These are phyloP conservation scores for Noctua janthina DNA, from an alignment of 2,888 invertebrate species.

Conservation along the genomic window DNA sequence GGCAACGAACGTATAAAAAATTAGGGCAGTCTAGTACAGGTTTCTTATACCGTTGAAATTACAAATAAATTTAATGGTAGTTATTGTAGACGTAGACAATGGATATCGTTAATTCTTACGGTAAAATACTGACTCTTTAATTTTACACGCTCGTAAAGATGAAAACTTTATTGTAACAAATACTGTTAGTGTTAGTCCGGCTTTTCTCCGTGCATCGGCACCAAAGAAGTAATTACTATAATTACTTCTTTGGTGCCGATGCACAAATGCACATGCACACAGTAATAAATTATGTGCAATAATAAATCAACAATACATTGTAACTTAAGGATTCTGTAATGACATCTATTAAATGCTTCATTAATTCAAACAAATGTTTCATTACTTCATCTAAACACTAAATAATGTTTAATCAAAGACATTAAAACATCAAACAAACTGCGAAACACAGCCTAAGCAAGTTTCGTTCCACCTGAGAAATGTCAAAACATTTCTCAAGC, in stretches of 20 bases:
- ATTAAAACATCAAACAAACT: slow-evolving; percentile 11
- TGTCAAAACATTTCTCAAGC: slow-evolving; percentile 68
- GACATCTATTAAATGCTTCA: background rate
- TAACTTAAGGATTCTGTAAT: background rate
- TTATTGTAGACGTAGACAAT: slow-evolving; percentile 17
- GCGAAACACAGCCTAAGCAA: slow-evolving; percentile 22
- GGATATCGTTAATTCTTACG: background rate
- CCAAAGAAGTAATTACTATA: background rate
- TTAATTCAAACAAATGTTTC: background rate
- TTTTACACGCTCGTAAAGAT: slow-evolving; percentile 23
- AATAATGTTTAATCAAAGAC: background rate
- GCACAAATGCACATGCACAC: slow-evolving; percentile 20
- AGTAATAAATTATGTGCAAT: slow-evolving; percentile 14
- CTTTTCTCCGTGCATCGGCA: background rate
- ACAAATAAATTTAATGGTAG: background rate
- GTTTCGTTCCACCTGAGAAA: slow-evolving; percentile 44
- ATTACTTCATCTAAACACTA: background rate
- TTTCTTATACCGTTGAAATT: background rate
- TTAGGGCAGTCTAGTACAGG: background rate
- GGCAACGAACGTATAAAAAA: background rate
- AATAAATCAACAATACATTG: background rate
- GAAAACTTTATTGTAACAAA: slow-evolving; percentile 3
- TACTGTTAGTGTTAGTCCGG: background rate
- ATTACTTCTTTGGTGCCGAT: background rate
- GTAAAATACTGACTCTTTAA: slow-evolving; percentile 2